Conservation (phyloP, 2,888 invertebrate species). For the Phasia obesa region DNA sequence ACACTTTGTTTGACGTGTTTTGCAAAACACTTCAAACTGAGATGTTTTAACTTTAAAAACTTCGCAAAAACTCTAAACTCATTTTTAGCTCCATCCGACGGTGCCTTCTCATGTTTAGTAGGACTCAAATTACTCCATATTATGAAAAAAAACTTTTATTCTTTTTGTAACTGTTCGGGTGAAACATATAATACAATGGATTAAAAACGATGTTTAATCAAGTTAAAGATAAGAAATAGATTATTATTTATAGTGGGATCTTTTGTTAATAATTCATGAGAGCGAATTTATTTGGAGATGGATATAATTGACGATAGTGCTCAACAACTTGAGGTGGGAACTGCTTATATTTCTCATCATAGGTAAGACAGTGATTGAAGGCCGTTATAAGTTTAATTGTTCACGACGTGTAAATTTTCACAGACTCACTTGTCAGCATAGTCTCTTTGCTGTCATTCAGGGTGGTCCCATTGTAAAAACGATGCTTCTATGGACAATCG, state of each 20-base stretch:
- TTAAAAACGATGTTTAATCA: too few relatives aligned
- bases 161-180: not conserved
- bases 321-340: not conserved
- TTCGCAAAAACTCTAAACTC: too few relatives aligned
- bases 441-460: too few relatives aligned
- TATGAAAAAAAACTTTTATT: not conserved
- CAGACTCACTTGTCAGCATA: too few relatives aligned
- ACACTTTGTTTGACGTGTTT: too few relatives aligned
- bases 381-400: not conserved
- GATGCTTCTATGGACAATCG: too few relatives aligned
- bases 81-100: slow-evolving; percentile 11
- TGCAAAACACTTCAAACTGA: too few relatives aligned
- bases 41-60: too few relatives aligned
- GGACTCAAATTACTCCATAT: not conserved
- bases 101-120: not conserved
- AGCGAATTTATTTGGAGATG: not conserved
- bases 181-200: too few relatives aligned
- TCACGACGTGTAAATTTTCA: too few relatives aligned
- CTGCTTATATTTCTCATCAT: not conserved
- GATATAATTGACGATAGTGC: not conserved
- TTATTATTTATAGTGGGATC: not conserved
- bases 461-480: too few relatives aligned
- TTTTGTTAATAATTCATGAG: not conserved
- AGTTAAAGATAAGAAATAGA: not conserved
- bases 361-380: not conserved